These are phyloP conservation scores for Galbula dea DNA, from an alignment of 2,113 vertebrate species.

Conservation along the genomic window DNA sequence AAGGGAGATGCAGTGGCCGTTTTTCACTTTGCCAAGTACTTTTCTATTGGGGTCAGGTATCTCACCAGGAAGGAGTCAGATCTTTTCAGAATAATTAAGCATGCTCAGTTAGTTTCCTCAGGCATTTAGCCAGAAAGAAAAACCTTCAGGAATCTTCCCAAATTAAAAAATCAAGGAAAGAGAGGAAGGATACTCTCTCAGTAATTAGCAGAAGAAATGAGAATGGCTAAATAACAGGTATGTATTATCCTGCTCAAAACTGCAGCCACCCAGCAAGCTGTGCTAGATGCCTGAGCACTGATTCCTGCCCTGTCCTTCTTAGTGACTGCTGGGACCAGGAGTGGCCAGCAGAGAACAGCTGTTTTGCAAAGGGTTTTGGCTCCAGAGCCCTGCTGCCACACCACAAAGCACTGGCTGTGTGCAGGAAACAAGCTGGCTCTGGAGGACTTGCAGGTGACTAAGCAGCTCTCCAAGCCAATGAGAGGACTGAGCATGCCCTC, in stretches of 20 bases:
- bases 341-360: not conserved
- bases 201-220: not conserved
- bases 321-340: not conserved
- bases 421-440: not conserved
- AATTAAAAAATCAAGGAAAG: not conserved
- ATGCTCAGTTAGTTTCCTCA: not conserved
- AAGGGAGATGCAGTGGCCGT: not conserved
- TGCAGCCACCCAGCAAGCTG: not conserved
- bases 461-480: not conserved
- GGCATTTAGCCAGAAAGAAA: not conserved
- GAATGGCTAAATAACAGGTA: not conserved
- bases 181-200: not conserved
- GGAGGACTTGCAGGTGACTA: fast-evolving
- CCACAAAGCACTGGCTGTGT: fast-evolving
- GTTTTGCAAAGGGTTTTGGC: not conserved
- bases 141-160: not conserved
- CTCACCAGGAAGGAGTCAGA: not conserved
- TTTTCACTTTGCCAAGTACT: not conserved
- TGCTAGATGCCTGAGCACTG: not conserved
- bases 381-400: not conserved
- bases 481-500: not conserved
- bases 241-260: not conserved
- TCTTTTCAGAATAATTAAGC: not conserved
- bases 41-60: not conserved
- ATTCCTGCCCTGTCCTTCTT: not conserved